Percentiles rank a stretch among this genome's conserved stretches.
phyloP scores from a whole-genome alignment of 2,113 vertebrate species.

The Macaca mulatta region DNA sequence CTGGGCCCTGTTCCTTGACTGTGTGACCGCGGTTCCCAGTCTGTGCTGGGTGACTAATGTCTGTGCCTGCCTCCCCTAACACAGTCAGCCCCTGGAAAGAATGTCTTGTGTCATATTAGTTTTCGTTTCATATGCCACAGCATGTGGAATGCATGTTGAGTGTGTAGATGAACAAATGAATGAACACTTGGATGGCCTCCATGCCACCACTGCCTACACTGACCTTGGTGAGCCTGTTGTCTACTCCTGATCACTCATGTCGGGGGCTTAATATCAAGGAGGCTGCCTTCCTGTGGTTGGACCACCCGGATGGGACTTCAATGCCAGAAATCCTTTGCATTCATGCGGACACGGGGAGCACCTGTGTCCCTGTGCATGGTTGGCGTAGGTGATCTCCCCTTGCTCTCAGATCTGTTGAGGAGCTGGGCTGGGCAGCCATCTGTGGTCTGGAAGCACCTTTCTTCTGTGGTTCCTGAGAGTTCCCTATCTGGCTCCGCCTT shows the following conservation, averaged over 20 bases:
- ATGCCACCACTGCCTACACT: fast-evolving
- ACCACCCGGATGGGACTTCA: fast-evolving
- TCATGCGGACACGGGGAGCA: fast-evolving
- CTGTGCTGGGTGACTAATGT: neutral
- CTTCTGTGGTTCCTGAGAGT: neutral
- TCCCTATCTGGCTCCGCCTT: neutral
- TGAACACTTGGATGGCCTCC: neutral
- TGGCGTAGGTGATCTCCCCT: neutral
- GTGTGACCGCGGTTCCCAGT: neutral
- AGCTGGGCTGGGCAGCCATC: neutral
- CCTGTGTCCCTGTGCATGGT: neutral
- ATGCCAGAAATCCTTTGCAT: neutral
- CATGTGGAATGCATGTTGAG: neutral
- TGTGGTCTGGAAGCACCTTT: neutral
- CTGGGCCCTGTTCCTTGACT: neutral
- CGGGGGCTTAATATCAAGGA: neutral
- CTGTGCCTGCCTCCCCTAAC: neutral
- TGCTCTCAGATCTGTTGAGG: neutral
- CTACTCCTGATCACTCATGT: neutral
- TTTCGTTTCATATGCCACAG: neutral
- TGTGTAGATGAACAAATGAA: neutral
- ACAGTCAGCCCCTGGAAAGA: neutral
- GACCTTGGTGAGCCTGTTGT: fast-evolving
- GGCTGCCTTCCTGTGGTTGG: neutral
- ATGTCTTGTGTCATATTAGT: neutral